phyloP scores from a whole-genome alignment of 2,113 vertebrate species.

The Athene cunicularia region DNA sequence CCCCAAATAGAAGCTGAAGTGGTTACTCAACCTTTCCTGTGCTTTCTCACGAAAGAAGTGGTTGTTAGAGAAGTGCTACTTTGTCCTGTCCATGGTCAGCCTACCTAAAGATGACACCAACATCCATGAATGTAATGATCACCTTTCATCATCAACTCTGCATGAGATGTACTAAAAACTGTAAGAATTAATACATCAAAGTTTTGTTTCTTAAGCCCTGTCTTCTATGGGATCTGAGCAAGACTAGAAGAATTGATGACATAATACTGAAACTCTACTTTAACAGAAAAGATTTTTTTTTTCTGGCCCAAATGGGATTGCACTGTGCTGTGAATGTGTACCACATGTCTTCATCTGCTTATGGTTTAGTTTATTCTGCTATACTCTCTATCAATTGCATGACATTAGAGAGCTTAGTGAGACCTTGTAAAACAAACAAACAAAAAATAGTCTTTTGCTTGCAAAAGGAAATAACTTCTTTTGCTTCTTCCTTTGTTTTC shows the following conservation, averaged over 20 bases:
- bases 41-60: neutral
- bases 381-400: neutral
- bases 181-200: neutral
- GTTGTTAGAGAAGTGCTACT: neutral
- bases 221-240: neutral
- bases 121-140: neutral
- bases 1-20: neutral
- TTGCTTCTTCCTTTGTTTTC: neutral
- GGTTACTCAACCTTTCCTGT: neutral
- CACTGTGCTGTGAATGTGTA: neutral
- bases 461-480: neutral
- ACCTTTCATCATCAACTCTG: neutral
- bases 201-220: neutral
- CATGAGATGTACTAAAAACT: neutral
- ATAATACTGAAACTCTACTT: neutral
- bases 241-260: neutral
- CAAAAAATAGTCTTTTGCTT: neutral
- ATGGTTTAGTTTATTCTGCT: neutral
- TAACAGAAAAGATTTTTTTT: neutral
- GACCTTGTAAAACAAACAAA: neutral
- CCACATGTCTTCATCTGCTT: neutral
- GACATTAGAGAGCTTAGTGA: neutral
- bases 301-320: neutral
- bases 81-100: neutral
- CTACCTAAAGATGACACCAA: neutral